These are phyloP conservation scores for Cyanistes caeruleus DNA, from an alignment of 2,113 vertebrate genomes.

Conservation along the genomic window DNA sequence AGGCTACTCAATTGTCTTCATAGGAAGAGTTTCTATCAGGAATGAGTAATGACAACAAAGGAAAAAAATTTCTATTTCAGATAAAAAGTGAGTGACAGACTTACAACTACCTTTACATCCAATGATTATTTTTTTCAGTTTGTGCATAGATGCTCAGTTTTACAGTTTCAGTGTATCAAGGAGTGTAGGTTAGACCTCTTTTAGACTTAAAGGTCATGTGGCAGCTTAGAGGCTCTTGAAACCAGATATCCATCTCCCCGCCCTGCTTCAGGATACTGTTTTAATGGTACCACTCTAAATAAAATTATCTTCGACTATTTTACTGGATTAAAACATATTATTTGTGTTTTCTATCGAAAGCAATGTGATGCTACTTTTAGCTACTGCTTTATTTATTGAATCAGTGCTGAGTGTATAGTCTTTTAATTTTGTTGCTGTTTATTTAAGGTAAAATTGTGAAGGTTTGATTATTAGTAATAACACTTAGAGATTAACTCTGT, in stretches of 20 bases:
- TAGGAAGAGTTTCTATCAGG: background rate
- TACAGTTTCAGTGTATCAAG: background rate
- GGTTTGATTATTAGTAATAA: background rate
- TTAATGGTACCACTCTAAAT: background rate
- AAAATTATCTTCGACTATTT: background rate
- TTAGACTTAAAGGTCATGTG: background rate
- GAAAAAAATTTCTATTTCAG: background rate
- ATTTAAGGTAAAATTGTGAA: background rate
- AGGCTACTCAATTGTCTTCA: background rate
- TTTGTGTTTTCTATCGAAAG: background rate
- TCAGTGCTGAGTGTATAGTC: background rate
- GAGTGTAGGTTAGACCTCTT: background rate
- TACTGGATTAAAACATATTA: background rate
- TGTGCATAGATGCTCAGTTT: background rate
- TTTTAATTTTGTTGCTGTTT: background rate
- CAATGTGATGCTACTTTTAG: background rate
- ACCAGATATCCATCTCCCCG: background rate
- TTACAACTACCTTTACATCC: background rate
- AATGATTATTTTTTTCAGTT: background rate
- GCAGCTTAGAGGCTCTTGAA: background rate
- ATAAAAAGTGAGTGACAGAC: background rate
- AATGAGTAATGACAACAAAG: background rate
- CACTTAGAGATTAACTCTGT: slow-evolving; percentile 7
- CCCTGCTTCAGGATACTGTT: rapidly evolving
- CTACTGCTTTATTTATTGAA: background rate